Percentiles rank a stretch among this genome's conserved stretches.
phyloP scores from a whole-genome alignment of 1,140 invertebrate species.

The Diorhabda sublineata region DNA sequence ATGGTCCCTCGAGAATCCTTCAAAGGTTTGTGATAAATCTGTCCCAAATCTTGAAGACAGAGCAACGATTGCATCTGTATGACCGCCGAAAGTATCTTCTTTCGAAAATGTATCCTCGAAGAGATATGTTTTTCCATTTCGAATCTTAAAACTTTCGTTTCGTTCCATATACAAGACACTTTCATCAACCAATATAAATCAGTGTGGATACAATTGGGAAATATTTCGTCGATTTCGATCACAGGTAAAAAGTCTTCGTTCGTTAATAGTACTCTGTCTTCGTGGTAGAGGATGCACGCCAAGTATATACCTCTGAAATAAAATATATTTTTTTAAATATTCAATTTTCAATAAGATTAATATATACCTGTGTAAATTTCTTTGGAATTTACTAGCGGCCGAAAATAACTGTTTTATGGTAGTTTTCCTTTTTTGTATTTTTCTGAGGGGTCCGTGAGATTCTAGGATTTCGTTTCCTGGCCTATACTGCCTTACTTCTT shows the following conservation, averaged over 20 bases:
- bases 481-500: constrained; percentile 61
- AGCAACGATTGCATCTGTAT: constrained; percentile 89
- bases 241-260: constrained; percentile 95
- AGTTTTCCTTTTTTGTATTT: constrained; percentile 76
- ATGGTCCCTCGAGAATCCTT: constrained; percentile 83
- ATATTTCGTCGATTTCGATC: constrained; percentile 94
- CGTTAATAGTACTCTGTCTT: constrained; percentile 91
- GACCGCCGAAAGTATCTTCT: constrained; percentile 86
- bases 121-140: constrained; percentile 92
- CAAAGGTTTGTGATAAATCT: constrained; percentile 87
- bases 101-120: constrained; percentile 85
- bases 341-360: background rate
- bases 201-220: constrained; percentile 81
- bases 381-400: constrained; percentile 92
- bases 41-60: constrained; percentile 85
- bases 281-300: constrained; percentile 86
- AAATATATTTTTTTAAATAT: constrained; percentile 4
- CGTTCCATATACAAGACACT: constrained; percentile 93
- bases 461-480: constrained; percentile 59
- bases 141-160: constrained; percentile 80
- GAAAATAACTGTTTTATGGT: constrained; percentile 93
- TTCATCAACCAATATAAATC: constrained; percentile 99
- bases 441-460: constrained; percentile 55
- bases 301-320: constrained; percentile 81
- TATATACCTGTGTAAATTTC: constrained; percentile 76